phyloP scores from a whole-genome alignment of 53 echinoderm and acorn worm species.

The Crossaster papposus region DNA sequence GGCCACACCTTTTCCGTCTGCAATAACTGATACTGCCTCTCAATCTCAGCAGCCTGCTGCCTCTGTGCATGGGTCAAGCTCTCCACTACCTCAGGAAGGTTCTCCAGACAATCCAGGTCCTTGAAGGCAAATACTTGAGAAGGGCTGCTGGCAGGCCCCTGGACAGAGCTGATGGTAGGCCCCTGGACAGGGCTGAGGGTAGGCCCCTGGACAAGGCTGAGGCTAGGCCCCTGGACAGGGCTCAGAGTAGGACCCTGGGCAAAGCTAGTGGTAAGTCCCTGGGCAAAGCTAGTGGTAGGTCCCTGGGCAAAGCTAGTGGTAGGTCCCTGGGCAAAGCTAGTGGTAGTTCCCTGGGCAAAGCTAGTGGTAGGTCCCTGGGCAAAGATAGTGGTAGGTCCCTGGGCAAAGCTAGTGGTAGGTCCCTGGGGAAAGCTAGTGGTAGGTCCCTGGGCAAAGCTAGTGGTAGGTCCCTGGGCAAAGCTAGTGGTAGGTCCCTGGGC shows the following conservation, averaged over 20 bases:
- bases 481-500: background rate
- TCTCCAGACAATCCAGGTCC: conserved; percentile 60
- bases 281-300: background rate
- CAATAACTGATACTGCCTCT: conserved; percentile 49
- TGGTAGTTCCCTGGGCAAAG: too few species aligned
- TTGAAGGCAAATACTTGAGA: conserved; percentile 25
- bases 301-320: too few species aligned
- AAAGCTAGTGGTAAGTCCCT: background rate
- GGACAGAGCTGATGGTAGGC: background rate
- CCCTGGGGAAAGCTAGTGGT: too few species aligned
- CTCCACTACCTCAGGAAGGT: conserved; percentile 76
- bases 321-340: too few species aligned
- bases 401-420: too few species aligned
- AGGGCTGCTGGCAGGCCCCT: background rate
- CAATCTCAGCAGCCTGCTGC: conserved; percentile 69
- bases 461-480: too few species aligned
- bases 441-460: too few species aligned
- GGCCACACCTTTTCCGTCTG: conserved; percentile 50
- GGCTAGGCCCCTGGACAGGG: background rate
- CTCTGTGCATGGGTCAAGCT: conserved; percentile 76
- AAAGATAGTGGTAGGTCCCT: too few species aligned
- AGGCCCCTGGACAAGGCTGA: background rate
- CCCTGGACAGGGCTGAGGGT: background rate
- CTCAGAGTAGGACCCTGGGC: too few species aligned
- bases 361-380: too few species aligned